These are phyloP conservation scores for Papilio helenus DNA, from an alignment of 1,140 invertebrate genomes.

Conservation along the genomic window DNA sequence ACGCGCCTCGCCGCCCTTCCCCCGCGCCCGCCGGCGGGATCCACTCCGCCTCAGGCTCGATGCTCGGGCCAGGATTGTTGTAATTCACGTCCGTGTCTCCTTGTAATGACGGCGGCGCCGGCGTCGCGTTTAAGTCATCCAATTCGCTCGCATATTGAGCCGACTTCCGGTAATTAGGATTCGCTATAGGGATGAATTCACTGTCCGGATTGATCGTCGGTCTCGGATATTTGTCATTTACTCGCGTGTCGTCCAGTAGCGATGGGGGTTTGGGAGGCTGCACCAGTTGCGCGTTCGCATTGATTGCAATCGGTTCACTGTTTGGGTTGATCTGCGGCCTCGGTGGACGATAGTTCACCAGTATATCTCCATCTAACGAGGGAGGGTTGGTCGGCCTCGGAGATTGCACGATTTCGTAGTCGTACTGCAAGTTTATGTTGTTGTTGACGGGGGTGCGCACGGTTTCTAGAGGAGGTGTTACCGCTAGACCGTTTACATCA, in stretches of 20 bases:
- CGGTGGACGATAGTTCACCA: conserved; percentile 85
- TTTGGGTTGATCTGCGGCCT: conserved; percentile 86
- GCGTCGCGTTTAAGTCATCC: conserved; percentile 73
- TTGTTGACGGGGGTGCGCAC: conserved; percentile 74
- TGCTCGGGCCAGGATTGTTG: conserved; percentile 82
- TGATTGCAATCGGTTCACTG: conserved; percentile 72
- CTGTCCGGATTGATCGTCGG: conserved; percentile 86
- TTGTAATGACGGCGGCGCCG: conserved; percentile 80
- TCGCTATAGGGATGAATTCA: conserved; percentile 85
- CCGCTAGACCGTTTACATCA: conserved; percentile 83
- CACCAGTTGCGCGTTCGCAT: conserved; percentile 58
- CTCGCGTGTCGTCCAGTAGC: conserved; percentile 84
- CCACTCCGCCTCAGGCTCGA: conserved; percentile 88
- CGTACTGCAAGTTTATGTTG: conserved; percentile 73
- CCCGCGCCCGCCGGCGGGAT: conserved; percentile 77
- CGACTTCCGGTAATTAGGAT: conserved; percentile 75
- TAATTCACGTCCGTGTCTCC: conserved; percentile 87
- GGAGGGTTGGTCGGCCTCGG: conserved; percentile 64
- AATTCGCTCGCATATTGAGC: conserved; percentile 69
- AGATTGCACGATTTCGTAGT: conserved; percentile 74
- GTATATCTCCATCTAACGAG: conserved; percentile 84
- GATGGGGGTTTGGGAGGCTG: conserved; percentile 74
- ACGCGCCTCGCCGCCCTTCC: conserved; percentile 82
- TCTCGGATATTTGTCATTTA: conserved; percentile 85
- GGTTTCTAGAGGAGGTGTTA: conserved; percentile 74